These are phyloP conservation scores for Trinectes maculatus DNA, from an alignment of 2,113 vertebrate genomes.

Conservation along the genomic window DNA sequence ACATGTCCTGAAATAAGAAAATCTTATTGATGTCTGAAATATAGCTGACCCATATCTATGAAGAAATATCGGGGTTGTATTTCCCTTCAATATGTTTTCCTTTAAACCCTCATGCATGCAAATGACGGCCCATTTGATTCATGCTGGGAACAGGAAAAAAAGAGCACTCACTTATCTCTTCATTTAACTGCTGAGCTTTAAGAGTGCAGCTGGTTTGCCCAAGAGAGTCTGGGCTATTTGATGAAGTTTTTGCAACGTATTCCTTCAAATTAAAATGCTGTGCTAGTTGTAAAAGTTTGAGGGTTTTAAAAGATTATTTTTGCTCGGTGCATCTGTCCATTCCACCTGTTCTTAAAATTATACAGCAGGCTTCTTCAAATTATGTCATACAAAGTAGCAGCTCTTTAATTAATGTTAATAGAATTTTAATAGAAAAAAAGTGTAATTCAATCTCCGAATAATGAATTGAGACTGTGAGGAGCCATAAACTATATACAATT, in stretches of 20 bases:
- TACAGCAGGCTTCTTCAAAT: constrained; percentile 5
- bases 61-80: constrained; percentile 38
- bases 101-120: constrained; percentile 61
- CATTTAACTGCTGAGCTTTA: constrained; percentile 65
- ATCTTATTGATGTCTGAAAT: constrained; percentile 68
- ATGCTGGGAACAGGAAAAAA: constrained; percentile 13
- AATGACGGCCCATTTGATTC: constrained; percentile 54
- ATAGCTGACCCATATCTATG: constrained; percentile 54
- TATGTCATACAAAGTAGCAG: neutral
- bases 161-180: constrained; percentile 40
- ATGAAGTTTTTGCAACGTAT: constrained; percentile 53
- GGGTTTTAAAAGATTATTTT: constrained; percentile 19
- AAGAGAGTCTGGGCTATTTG: constrained; percentile 55
- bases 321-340: constrained; percentile 1
- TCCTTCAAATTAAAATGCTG: constrained; percentile 44
- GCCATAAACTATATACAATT: no score
- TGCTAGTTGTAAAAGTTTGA: constrained; percentile 38
- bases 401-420: neutral
- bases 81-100: constrained; percentile 58
- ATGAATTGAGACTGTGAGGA: no score
- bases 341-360: constrained; percentile 13
- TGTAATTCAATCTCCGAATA: no score
- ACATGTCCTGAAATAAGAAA: constrained; percentile 59
- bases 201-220: constrained; percentile 48
- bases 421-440: no score